Evolutionary conservation across 2,797 vertebrate species (phyloP).

Genomic region (Lutjanus campechanus): DNA sequence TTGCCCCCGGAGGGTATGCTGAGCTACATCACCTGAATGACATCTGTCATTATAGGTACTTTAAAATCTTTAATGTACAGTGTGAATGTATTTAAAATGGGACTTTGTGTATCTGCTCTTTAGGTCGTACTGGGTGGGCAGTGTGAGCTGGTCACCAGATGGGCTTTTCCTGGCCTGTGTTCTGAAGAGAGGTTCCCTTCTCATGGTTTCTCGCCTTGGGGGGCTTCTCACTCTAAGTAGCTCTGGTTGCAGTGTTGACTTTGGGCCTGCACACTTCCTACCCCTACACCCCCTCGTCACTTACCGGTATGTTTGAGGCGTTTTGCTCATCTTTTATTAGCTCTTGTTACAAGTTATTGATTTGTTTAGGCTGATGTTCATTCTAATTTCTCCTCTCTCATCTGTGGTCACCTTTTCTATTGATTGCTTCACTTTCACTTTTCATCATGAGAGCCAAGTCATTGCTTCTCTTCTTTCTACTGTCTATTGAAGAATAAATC

Average conservation of each 20-base stretch:
- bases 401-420: constrained; percentile 77
- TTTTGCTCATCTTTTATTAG: not conserved
- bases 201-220: constrained; percentile 91
- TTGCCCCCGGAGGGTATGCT: not conserved
- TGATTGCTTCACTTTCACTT: constrained; percentile 76
- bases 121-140: constrained; percentile 96
- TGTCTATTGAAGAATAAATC: not conserved
- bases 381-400: constrained; percentile 49
- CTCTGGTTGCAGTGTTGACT: constrained; percentile 93
- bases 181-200: constrained; percentile 93
- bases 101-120: constrained; percentile 9
- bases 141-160: constrained; percentile 91
- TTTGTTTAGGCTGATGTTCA: constrained; percentile 22
- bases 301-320: constrained; percentile 86
- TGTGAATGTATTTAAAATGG: constrained; percentile 4
- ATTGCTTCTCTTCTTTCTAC: not conserved
- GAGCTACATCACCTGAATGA: not conserved
- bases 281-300: constrained; percentile 96
- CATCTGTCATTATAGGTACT: not conserved
- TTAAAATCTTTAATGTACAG: not conserved
- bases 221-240: constrained; percentile 91
- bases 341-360: constrained; percentile 4
- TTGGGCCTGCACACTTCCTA: constrained; percentile 95
- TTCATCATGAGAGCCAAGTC: constrained; percentile 58
- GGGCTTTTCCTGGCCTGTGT: constrained; percentile 94